Evolutionary conservation across 2,113 vertebrate genomes (phyloP).

Genomic region (Stegastes partitus): DNA sequence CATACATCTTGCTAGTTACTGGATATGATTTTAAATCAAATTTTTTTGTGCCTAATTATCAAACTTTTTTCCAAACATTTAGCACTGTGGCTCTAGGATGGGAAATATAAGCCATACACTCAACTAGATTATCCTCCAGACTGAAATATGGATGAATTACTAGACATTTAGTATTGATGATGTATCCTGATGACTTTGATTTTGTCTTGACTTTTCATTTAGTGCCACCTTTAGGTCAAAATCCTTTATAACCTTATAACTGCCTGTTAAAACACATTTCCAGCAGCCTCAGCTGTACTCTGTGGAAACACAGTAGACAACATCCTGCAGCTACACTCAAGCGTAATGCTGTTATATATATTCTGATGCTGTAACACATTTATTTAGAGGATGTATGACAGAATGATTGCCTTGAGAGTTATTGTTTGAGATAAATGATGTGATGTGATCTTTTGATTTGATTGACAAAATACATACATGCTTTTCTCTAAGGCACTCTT

Average conservation of each 20-base stretch:
- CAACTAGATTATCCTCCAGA: too few species aligned
- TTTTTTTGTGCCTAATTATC: too few species aligned
- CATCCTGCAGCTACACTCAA: conserved; percentile 8
- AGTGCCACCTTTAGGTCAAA: background rate
- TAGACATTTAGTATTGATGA: background rate
- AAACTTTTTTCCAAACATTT: background rate
- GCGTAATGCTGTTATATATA: background rate
- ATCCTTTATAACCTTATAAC: background rate
- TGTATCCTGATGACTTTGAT: background rate
- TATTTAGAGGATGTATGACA: conserved; percentile 3
- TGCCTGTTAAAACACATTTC: background rate
- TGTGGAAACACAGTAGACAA: background rate
- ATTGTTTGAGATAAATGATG: background rate
- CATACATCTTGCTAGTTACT: too few species aligned
- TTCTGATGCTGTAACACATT: background rate
- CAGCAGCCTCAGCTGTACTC: background rate
- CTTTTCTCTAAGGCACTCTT: conserved; percentile 91
- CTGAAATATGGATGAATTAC: background rate
- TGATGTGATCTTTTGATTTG: background rate
- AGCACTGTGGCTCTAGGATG: background rate
- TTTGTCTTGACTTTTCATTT: background rate
- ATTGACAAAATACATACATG: conserved; percentile 85
- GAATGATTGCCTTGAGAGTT: background rate
- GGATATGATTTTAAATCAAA: too few species aligned
- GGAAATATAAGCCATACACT: too few species aligned